Conservation (phyloP, 2,888 invertebrate species). For the Lithosia quadra region DNA sequence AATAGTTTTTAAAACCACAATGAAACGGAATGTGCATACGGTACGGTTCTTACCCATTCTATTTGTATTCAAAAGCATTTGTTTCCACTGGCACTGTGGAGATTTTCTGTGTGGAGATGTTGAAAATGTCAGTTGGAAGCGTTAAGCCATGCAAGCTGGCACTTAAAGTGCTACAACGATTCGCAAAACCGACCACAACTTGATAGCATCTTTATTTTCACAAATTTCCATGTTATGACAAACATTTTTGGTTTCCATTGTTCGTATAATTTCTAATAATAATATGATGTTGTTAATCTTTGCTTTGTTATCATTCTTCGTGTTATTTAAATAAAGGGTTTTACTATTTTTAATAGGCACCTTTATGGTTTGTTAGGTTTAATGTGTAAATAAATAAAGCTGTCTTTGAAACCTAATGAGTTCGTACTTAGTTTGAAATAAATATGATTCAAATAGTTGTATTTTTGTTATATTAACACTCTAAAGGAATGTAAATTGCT, state of each 20-base stretch:
- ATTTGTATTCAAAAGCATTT: constrained; percentile 50
- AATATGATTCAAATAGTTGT: too few species aligned
- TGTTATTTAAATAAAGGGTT: too few species aligned
- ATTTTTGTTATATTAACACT: too few species aligned
- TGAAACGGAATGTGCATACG: constrained; percentile 13
- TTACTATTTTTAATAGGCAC: too few species aligned
- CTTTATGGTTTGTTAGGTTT: too few species aligned
- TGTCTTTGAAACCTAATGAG: too few species aligned
- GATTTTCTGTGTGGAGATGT: constrained; percentile 36
- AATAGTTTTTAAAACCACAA: neutral
- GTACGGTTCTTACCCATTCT: constrained; percentile 25
- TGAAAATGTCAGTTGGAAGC: constrained; percentile 44
- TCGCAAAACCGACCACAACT: neutral
- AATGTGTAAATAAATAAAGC: too few species aligned
- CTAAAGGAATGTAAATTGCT: too few species aligned
- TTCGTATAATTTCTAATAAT: constrained; percentile 19
- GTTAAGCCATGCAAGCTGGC: constrained; percentile 28
- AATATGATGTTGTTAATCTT: constrained; percentile 10
- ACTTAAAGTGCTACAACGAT: constrained; percentile 29
- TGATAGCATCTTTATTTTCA: constrained; percentile 29
- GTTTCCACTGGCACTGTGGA: neutral
- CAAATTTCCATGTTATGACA: constrained; percentile 34
- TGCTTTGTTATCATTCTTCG: neutral
- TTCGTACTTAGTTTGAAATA: too few species aligned
- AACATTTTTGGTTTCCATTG: constrained; percentile 30